Percentiles rank a stretch among this genome's conserved stretches.
Conservation (phyloP, 2,888 invertebrate genomes). For the Diaperis boleti region DNA sequence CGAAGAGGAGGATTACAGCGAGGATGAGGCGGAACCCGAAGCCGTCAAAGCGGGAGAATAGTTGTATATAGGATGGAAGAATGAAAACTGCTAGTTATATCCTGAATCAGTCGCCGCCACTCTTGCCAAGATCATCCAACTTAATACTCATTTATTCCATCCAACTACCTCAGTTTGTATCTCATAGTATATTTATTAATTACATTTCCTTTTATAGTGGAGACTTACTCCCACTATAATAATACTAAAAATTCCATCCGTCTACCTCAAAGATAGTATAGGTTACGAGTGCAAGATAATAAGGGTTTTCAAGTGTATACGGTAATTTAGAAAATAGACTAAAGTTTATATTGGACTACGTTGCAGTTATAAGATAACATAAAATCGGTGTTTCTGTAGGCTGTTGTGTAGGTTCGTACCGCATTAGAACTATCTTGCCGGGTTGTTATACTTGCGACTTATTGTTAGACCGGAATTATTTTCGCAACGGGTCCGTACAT, state of each 20-base stretch:
- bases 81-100: constrained; percentile 46
- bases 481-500: constrained; percentile 41
- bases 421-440: constrained; percentile 44
- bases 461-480: constrained; percentile 33
- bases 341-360: constrained; percentile 56
- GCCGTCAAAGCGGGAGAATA: constrained; percentile 67
- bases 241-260: constrained; percentile 64
- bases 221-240: constrained; percentile 23
- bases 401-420: constrained; percentile 59
- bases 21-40: constrained; percentile 67
- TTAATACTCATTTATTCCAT: constrained; percentile 70
- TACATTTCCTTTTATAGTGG: constrained; percentile 47
- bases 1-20: constrained; percentile 70
- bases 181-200: constrained; percentile 54
- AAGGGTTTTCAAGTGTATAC: constrained; percentile 67
- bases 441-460: constrained; percentile 33
- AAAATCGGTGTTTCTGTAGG: constrained; percentile 58
- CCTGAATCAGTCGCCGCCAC: constrained; percentile 52
- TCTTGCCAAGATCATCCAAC: constrained; percentile 53
- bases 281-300: constrained; percentile 62
- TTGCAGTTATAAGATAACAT: constrained; percentile 61
- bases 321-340: constrained; percentile 54
- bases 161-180: constrained; percentile 77
- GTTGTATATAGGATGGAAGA: constrained; percentile 52
- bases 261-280: constrained; percentile 64